Percentiles rank a stretch among this genome's conserved stretches.
phyloP scores from a whole-genome alignment of 53 echinoderm and acorn worm genomes.

The Henricia sp. region DNA sequence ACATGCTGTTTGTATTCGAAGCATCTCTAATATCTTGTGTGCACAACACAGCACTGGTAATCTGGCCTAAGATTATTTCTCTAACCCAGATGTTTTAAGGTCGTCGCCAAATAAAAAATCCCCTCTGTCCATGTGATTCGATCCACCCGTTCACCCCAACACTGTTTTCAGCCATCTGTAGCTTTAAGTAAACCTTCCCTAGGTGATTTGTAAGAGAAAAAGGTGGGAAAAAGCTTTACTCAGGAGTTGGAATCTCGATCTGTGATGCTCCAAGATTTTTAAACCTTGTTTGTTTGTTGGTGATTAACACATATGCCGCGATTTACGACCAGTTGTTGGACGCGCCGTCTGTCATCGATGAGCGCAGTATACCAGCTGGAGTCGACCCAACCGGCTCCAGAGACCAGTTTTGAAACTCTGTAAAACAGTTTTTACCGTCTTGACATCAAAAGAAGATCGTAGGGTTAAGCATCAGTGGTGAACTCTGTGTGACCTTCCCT shows the following conservation, averaged over 20 bases:
- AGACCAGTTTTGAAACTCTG: not conserved
- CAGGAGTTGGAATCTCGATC: not conserved
- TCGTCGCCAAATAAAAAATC: conserved; percentile 1
- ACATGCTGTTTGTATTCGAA: conserved; percentile 34
- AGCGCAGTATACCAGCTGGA: not conserved
- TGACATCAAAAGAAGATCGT: not conserved
- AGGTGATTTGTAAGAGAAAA: not conserved
- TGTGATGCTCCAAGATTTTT: not conserved
- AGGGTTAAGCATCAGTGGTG: conserved; percentile 37
- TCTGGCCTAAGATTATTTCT: conserved; percentile 36
- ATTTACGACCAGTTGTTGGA: not conserved
- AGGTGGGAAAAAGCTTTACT: too few species aligned
- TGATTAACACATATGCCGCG: not conserved
- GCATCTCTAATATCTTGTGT: conserved; percentile 24
- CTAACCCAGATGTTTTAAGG: conserved; percentile 49
- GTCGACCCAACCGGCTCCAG: not conserved
- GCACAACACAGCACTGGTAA: conserved; percentile 49
- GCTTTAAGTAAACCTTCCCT: not conserved
- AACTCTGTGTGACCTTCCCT: conserved; percentile 18
- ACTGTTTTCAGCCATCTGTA: not conserved
- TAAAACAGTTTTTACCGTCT: not conserved
- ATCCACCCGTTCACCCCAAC: not conserved
- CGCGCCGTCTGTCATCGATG: conserved; percentile 4
- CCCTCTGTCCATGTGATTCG: not conserved
- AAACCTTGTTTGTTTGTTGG: conserved; percentile 11